Percentiles rank a stretch among this genome's conserved stretches.
Evolutionary conservation across 1,140 invertebrate species (phyloP).

Genomic region (Mamestra configurata): DNA sequence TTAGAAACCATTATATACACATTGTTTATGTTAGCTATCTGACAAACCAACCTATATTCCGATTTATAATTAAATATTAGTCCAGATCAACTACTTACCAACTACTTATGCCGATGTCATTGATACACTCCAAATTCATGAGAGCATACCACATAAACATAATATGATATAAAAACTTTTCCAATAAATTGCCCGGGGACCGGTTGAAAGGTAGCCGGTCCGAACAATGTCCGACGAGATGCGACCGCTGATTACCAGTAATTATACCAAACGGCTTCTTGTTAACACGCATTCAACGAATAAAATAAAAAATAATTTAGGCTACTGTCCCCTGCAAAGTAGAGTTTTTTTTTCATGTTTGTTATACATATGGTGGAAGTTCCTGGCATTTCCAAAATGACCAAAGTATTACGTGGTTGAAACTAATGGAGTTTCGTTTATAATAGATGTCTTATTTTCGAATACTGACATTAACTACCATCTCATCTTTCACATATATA

Average conservation of each 20-base stretch:
- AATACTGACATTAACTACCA: too few relatives aligned
- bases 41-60: too few relatives aligned
- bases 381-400: neutral
- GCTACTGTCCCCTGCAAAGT: neutral
- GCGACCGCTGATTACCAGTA: conserved; percentile 45
- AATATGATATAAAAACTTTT: conserved; percentile 7
- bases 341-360: neutral
- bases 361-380: neutral
- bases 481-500: too few relatives aligned
- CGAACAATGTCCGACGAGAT: conserved; percentile 45
- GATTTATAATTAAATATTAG: too few relatives aligned
- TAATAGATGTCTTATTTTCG: too few relatives aligned
- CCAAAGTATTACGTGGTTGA: neutral
- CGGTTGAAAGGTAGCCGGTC: conserved; percentile 37
- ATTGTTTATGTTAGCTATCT: too few relatives aligned
- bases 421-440: too few relatives aligned
- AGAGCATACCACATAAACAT: neutral
- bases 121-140: neutral
- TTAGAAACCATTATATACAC: too few relatives aligned
- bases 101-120: neutral
- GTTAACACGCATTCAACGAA: conserved; percentile 40
- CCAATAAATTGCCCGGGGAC: conserved; percentile 28
- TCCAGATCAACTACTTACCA: too few relatives aligned
- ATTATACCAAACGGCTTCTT: conserved; percentile 50
- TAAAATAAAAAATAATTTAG: conserved; percentile 36